These are phyloP conservation scores for Chalcosyrphus nemorum DNA, from an alignment of 2,888 invertebrate genomes.

Conservation along the genomic window DNA sequence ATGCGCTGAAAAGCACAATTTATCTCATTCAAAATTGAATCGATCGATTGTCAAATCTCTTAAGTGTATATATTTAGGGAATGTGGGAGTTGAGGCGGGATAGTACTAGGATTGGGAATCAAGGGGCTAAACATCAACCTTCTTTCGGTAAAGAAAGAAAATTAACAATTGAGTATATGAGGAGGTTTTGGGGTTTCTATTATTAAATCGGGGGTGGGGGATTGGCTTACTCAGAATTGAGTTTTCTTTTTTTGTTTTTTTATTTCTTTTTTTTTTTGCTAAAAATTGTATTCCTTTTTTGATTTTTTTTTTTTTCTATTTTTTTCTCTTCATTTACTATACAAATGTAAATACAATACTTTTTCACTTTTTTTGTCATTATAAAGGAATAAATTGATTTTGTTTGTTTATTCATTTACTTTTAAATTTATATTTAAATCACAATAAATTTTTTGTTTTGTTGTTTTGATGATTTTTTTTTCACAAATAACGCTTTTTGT, in stretches of 20 bases:
- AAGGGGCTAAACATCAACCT: conserved; percentile 46
- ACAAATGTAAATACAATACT: conserved; percentile 72
- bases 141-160: conserved; percentile 36
- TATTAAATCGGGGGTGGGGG: conserved; percentile 19
- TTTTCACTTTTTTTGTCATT: conserved; percentile 55
- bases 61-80: conserved; percentile 66
- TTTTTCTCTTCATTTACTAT: conserved; percentile 63
- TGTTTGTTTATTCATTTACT: conserved; percentile 43
- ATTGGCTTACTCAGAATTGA: conserved; percentile 61
- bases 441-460: conserved; percentile 69
- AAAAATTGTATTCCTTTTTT: conserved; percentile 64
- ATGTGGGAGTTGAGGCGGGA: conserved; percentile 67
- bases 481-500: conserved; percentile 55
- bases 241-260: conserved; percentile 41
- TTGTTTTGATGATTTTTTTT: conserved; percentile 60
- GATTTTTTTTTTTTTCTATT: conserved; percentile 40
- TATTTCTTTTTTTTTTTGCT: conserved; percentile 30
- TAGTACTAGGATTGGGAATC: conserved; percentile 45
- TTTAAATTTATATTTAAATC: conserved; percentile 71
- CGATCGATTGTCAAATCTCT: conserved; percentile 36
- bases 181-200: conserved; percentile 1
- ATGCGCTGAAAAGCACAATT: conserved; percentile 54
- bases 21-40: conserved; percentile 16
- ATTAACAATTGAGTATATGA: conserved; percentile 55
- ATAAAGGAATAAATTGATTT: conserved; percentile 66